These are phyloP conservation scores for Cairina moschata DNA, from an alignment of 2,113 vertebrate genomes.

Conservation along the genomic window DNA sequence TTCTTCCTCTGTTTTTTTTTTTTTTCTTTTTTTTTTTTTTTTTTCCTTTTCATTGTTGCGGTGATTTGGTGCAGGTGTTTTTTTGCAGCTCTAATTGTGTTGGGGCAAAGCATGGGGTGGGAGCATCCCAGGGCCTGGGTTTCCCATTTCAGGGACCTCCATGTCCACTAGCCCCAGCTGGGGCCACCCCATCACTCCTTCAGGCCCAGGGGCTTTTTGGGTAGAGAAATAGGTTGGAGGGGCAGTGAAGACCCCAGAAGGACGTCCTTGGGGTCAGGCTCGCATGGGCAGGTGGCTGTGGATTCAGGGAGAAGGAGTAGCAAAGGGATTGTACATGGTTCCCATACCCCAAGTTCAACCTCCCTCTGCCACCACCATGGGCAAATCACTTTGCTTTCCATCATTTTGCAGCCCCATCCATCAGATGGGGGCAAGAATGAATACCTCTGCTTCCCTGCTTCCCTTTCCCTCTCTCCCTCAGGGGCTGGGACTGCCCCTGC, in stretches of 20 bases:
- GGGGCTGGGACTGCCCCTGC: background rate
- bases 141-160: background rate
- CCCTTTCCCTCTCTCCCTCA: fast-evolving
- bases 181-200: background rate
- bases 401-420: background rate
- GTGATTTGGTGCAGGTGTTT: background rate
- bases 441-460: background rate
- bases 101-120: background rate
- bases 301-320: background rate
- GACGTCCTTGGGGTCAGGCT: background rate
- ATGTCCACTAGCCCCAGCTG: fast-evolving
- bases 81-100: constrained; percentile 26
- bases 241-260: background rate
- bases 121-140: background rate
- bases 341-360: fast-evolving
- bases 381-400: background rate
- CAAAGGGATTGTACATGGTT: fast-evolving
- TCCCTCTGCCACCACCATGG: background rate
- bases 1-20: constrained; percentile 26
- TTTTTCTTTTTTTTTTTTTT: background rate
- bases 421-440: background rate
- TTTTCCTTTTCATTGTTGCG: background rate
- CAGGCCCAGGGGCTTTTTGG: fast-evolving
- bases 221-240: background rate
- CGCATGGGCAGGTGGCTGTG: background rate